These are phyloP conservation scores for Drosophila formosana DNA, from an alignment of 2,888 invertebrate genomes.

Conservation along the genomic window DNA sequence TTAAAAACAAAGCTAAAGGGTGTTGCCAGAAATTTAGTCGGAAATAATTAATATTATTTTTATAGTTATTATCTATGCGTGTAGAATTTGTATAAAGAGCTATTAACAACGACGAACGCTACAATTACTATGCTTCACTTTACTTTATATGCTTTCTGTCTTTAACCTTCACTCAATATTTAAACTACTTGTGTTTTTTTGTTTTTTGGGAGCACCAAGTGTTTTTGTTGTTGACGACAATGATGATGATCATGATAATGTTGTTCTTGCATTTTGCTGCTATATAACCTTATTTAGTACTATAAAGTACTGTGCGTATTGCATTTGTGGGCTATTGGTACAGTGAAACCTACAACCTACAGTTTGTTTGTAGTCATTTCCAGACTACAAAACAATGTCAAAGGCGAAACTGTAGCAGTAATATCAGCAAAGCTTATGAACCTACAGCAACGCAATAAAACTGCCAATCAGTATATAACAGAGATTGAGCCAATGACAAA, in stretches of 20 bases:
- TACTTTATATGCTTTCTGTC: slow-evolving; percentile 11
- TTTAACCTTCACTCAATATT: slow-evolving; percentile 28
- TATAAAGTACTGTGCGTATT: slow-evolving; percentile 7
- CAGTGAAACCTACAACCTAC: slow-evolving; percentile 31
- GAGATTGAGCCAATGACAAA: no score
- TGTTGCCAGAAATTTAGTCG: no score
- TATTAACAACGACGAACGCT: slow-evolving; percentile 68
- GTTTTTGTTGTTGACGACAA: slow-evolving; percentile 38
- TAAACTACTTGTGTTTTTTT: slow-evolving; percentile 40
- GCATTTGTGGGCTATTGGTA: slow-evolving; percentile 17
- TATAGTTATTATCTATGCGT: slow-evolving; percentile 33
- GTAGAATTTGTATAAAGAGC: slow-evolving; percentile 53
- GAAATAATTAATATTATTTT: not conserved
- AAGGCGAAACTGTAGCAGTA: no score
- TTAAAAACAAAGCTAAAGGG: no score
- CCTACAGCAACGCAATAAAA: no score
- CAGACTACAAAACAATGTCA: no score
- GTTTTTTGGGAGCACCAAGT: slow-evolving; percentile 66
- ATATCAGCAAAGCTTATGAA: no score
- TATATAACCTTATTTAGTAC: not conserved
- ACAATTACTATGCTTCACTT: slow-evolving; percentile 41
- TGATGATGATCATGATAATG: slow-evolving; percentile 9
- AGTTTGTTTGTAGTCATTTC: not conserved
- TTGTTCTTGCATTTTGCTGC: slow-evolving; percentile 1
- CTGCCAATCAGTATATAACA: no score